Evolutionary conservation across 1,140 invertebrate species (phyloP).

Genomic region (Agraylea sexmaculata): DNA sequence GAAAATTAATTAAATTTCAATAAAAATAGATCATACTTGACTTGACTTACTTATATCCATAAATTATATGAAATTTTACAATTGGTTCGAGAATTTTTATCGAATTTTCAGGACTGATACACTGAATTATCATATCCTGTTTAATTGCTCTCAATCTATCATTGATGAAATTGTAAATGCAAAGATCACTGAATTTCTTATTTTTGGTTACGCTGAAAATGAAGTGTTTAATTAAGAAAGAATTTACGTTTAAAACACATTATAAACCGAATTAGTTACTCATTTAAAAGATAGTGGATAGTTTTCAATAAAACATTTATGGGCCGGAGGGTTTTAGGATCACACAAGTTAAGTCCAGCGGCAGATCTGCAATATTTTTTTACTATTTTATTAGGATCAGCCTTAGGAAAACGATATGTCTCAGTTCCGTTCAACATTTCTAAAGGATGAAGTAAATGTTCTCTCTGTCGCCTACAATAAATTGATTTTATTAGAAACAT

Average conservation of each 20-base stretch:
- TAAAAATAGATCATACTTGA: not conserved
- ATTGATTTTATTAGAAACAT: not conserved
- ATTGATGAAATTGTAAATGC: slow-evolving; percentile 13
- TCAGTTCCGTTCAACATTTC: slow-evolving; percentile 18
- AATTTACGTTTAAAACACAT: not conserved
- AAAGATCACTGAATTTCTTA: slow-evolving; percentile 8
- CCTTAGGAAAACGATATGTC: slow-evolving; percentile 13
- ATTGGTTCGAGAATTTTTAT: slow-evolving; percentile 17
- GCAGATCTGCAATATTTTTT: slow-evolving; percentile 18
- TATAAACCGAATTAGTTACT: slow-evolving; percentile 5
- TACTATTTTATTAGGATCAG: slow-evolving; percentile 12
- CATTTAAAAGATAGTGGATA: slow-evolving; percentile 10
- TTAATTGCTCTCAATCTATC: slow-evolving; percentile 18
- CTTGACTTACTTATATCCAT: slow-evolving; percentile 9
- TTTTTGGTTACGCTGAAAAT: slow-evolving; percentile 15
- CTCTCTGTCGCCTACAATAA: slow-evolving; percentile 15
- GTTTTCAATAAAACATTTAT: slow-evolving; percentile 10
- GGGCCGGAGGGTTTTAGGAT: slow-evolving; percentile 12
- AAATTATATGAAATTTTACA: slow-evolving; percentile 16
- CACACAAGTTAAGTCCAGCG: slow-evolving; percentile 15
- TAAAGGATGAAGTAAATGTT: slow-evolving; percentile 18
- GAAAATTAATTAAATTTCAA: not conserved
- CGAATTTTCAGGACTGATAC: slow-evolving; percentile 8
- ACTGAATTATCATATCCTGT: slow-evolving; percentile 18
- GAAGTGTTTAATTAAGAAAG: slow-evolving; percentile 3